Evolutionary conservation across 1,140 invertebrate species (phyloP).

Genomic region (Lepidurus couesii): DNA sequence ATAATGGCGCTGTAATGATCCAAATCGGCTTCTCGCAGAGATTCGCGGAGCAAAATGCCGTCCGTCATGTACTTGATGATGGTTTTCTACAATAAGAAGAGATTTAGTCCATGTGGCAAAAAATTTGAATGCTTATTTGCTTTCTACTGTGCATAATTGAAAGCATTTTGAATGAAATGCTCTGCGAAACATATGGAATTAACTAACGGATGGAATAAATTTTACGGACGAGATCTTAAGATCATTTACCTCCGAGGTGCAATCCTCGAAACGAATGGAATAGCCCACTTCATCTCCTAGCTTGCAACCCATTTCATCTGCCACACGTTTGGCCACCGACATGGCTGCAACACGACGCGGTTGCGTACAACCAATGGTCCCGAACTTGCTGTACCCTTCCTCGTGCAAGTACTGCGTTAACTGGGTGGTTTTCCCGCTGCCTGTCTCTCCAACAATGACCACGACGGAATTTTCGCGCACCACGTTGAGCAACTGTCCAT

Average conservation of each 20-base stretch:
- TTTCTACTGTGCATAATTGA: no score
- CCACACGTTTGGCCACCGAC: constrained; percentile 97
- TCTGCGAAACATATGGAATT: no score
- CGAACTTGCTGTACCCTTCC: constrained; percentile 62
- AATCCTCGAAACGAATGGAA: constrained; percentile 99
- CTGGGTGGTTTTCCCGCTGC: constrained; percentile 98
- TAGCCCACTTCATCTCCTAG: constrained; percentile 93
- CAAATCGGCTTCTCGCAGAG: constrained; percentile 86
- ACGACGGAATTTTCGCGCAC: constrained; percentile 93
- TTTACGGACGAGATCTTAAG: not conserved
- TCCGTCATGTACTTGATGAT: constrained; percentile 99
- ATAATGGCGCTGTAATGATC: constrained; percentile 95
- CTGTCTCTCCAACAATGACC: constrained; percentile 97
- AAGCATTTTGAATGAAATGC: no score
- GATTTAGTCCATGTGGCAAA: not conserved
- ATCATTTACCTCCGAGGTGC: constrained; percentile 72
- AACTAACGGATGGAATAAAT: no score
- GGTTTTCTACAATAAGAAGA: constrained; percentile 57
- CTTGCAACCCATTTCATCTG: constrained; percentile 91
- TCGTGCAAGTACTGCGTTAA: constrained; percentile 98
- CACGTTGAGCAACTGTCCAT: constrained; percentile 65
- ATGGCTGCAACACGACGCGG: constrained; percentile 95
- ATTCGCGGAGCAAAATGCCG: constrained; percentile 93
- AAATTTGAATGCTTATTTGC: not conserved
- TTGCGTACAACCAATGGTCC: constrained; percentile 93